phyloP scores from a whole-genome alignment of 1,140 invertebrate species.

The Plodia interpunctella region DNA sequence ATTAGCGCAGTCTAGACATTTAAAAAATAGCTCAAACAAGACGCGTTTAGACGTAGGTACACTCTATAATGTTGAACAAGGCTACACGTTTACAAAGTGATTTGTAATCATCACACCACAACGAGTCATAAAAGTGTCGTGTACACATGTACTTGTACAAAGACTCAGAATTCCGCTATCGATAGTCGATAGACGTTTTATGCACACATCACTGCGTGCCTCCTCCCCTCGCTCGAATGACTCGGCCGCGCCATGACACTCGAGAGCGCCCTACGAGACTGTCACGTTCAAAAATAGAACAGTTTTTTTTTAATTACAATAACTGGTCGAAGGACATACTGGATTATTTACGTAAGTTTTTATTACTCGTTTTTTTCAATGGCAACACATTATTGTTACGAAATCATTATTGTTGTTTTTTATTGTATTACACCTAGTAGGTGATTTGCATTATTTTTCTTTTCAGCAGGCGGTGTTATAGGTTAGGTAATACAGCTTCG shows the following conservation, averaged over 20 bases:
- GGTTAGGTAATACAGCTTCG: background rate
- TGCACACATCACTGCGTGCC: slow-evolving; percentile 17
- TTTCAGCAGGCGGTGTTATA: background rate
- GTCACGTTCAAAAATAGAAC: slow-evolving; percentile 21
- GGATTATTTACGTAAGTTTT: slow-evolving; percentile 19
- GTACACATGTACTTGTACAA: too few species aligned
- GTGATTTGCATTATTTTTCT: slow-evolving; percentile 7
- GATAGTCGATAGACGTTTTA: slow-evolving; percentile 12
- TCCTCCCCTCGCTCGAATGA: slow-evolving; percentile 13
- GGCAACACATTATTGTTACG: background rate
- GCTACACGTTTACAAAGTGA: too few species aligned
- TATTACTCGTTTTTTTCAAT: background rate
- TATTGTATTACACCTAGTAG: too few species aligned
- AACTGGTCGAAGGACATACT: slow-evolving; percentile 12
- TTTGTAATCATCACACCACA: too few species aligned
- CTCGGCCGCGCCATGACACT: slow-evolving; percentile 16
- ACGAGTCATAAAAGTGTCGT: too few species aligned
- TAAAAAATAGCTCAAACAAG: too few species aligned
- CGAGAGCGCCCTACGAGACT: slow-evolving; percentile 19
- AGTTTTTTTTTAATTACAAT: slow-evolving; percentile 10
- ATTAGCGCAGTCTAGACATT: too few species aligned
- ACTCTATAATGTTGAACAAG: background rate
- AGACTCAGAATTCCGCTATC: background rate
- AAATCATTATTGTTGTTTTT: slow-evolving; percentile 6
- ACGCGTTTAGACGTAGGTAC: too few species aligned